Conservation (phyloP, 2,113 vertebrate species). For the Hyla sarda region DNA sequence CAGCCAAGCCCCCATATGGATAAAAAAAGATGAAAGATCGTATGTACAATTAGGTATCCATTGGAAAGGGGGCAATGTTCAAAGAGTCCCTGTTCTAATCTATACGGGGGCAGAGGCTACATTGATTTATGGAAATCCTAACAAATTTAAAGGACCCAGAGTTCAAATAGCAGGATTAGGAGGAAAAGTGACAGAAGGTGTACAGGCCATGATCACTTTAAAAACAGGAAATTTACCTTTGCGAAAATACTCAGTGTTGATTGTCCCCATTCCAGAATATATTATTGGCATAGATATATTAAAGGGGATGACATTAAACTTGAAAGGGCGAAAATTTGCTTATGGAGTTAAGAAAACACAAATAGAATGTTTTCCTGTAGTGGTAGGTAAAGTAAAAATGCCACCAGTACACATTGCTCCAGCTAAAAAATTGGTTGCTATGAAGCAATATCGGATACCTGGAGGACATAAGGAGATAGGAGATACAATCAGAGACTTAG, state of each 20-base stretch:
- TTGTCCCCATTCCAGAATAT: neutral
- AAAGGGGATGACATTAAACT: conserved; percentile 6
- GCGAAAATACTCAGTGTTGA: neutral
- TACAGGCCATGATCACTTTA: neutral
- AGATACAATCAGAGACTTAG: neutral
- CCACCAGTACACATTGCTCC: neutral
- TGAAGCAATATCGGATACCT: conserved; percentile 7
- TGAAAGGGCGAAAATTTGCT: neutral
- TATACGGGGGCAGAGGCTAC: conserved; percentile 30
- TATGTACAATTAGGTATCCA: neutral
- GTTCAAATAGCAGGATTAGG: neutral
- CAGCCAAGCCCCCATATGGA: neutral
- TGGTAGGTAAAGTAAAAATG: conserved; percentile 14
- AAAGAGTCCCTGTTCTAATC: neutral
- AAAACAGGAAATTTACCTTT: neutral
- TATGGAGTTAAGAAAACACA: neutral
- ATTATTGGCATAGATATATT: conserved; percentile 17
- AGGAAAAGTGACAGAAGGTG: neutral
- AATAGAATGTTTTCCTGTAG: neutral
- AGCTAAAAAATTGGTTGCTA: neutral
- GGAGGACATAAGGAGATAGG: neutral
- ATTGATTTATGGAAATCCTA: conserved; percentile 17
- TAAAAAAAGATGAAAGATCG: neutral
- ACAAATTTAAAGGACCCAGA: neutral
- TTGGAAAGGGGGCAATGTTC: neutral